Evolutionary conservation across 2,888 invertebrate genomes (phyloP).

Genomic region (Noctua janthe): DNA sequence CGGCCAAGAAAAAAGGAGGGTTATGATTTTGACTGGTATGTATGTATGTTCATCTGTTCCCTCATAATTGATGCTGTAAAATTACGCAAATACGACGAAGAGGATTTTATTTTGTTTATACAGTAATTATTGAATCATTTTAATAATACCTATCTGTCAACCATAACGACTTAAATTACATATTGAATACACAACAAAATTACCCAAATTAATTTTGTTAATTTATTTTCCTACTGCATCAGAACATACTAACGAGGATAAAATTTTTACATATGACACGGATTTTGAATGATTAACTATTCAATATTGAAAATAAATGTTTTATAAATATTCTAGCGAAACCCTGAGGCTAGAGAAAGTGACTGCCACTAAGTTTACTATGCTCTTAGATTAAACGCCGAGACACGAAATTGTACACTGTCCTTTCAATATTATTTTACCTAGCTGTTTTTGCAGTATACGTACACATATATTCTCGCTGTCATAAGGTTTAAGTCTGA

Average conservation of each 20-base stretch:
- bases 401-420: neutral
- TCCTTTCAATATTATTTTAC: neutral
- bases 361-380: slow-evolving; percentile 5
- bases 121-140: neutral
- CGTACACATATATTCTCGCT: neutral
- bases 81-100: neutral
- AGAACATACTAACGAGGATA: neutral
- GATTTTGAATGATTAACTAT: slow-evolving; percentile 26
- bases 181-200: neutral
- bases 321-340: slow-evolving; percentile 10
- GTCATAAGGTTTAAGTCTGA: neutral
- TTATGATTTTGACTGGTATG: no score
- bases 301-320: slow-evolving; percentile 17
- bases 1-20: no score
- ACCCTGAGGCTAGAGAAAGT: slow-evolving; percentile 40
- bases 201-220: neutral
- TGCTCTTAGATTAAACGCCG: neutral
- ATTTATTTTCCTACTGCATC: neutral
- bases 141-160: neutral
- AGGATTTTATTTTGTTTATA: neutral
- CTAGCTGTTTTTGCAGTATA: neutral
- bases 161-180: neutral
- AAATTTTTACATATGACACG: slow-evolving; percentile 8
- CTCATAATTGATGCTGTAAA: neutral
- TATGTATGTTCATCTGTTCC: no score